phyloP scores from a whole-genome alignment of 2,113 vertebrate genomes.

The Sarotherodon lohbergeri region DNA sequence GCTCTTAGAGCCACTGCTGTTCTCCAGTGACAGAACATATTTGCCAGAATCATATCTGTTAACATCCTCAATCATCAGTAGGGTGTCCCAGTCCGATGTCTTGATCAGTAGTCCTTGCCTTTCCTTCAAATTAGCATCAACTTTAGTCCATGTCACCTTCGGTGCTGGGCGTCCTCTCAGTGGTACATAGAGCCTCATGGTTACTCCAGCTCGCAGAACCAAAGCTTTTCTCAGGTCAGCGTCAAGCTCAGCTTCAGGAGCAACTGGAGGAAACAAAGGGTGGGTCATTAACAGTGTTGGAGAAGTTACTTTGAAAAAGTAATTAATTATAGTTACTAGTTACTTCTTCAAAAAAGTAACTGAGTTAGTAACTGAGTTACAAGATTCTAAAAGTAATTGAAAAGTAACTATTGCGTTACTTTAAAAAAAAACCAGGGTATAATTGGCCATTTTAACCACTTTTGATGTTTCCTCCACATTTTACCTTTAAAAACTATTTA shows the following conservation, averaged over 20 bases:
- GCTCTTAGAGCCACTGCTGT: constrained; percentile 89
- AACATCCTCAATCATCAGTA: constrained; percentile 86
- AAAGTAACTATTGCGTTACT: background rate
- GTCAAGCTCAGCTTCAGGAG: constrained; percentile 94
- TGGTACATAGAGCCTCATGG: constrained; percentile 95
- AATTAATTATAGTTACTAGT: background rate
- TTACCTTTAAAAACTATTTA: background rate
- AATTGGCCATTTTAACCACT: background rate
- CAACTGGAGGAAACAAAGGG: constrained; percentile 67
- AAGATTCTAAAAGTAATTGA: background rate
- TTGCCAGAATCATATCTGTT: constrained; percentile 97
- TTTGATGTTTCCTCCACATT: background rate
- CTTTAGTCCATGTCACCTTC: constrained; percentile 92
- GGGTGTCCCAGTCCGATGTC: constrained; percentile 93
- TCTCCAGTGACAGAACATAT: constrained; percentile 90
- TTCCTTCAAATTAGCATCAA: constrained; percentile 85
- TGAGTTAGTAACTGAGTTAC: background rate
- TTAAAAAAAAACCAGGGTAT: background rate
- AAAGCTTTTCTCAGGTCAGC: constrained; percentile 92
- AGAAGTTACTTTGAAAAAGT: background rate
- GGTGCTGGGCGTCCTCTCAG: constrained; percentile 92
- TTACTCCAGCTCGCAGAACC: constrained; percentile 91
- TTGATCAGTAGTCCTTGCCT: constrained; percentile 87
- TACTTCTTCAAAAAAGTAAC: background rate
- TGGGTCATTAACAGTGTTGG: background rate